Conservation (phyloP, 2,113 vertebrate species). For the Alligator sinensis region DNA sequence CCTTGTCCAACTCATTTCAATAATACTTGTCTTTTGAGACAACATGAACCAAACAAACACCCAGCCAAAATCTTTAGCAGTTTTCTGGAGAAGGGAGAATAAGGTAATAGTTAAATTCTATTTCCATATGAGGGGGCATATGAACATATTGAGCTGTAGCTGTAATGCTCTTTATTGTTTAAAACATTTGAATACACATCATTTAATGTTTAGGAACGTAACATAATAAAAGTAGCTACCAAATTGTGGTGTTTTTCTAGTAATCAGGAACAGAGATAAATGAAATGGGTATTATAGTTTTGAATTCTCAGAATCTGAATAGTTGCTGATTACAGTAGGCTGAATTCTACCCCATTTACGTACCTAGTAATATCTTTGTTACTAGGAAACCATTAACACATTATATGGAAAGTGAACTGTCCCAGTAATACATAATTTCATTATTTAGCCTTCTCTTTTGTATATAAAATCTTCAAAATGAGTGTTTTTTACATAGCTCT, state of each 20-base stretch:
- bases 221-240: constrained; percentile 14
- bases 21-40: not conserved
- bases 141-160: not conserved
- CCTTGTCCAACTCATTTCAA: not conserved
- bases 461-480: not conserved
- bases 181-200: not conserved
- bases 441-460: not conserved
- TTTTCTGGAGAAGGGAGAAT: not conserved
- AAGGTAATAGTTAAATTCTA: not conserved
- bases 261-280: constrained; percentile 44
- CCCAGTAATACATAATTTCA: not conserved
- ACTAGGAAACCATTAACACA: constrained; percentile 48
- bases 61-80: not conserved
- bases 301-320: constrained; percentile 48
- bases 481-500: not conserved
- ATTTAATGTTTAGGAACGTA: constrained; percentile 9
- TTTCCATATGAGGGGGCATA: not conserved
- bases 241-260: constrained; percentile 22
- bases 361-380: constrained; percentile 41
- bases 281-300: constrained; percentile 26
- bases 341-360: constrained; percentile 25
- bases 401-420: not conserved
- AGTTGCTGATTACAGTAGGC: constrained; percentile 49
- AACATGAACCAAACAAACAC: not conserved
- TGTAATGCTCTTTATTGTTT: not conserved